Percentiles rank a stretch among this genome's conserved stretches.
These are phyloP conservation scores for Taxidea taxus DNA, from an alignment of 2,113 vertebrate species.

Conservation along the genomic window DNA sequence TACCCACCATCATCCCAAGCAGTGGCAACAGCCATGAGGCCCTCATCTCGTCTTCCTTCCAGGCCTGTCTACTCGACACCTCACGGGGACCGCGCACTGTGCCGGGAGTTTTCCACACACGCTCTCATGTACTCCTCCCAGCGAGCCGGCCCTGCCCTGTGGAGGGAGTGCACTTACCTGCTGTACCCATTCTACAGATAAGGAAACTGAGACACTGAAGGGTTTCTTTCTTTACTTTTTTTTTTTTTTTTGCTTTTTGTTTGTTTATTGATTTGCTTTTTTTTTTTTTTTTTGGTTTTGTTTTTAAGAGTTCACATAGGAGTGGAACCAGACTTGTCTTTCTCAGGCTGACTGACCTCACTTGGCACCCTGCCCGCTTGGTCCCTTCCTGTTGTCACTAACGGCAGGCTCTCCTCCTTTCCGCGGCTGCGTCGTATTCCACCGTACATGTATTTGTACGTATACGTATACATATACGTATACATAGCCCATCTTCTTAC, in stretches of 20 bases:
- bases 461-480: fast-evolving
- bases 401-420: neutral
- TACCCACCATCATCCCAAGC: fast-evolving
- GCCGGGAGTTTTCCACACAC: fast-evolving
- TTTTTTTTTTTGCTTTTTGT: neutral
- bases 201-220: neutral
- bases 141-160: fast-evolving
- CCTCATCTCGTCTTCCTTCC: neutral
- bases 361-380: neutral
- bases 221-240: neutral
- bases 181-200: neutral
- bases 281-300: neutral
- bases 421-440: neutral
- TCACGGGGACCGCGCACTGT: fast-evolving
- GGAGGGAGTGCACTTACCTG: fast-evolving
- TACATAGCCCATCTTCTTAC: neutral
- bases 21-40: neutral
- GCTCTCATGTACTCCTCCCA: fast-evolving
- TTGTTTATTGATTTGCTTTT: neutral
- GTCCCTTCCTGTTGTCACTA: neutral
- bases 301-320: neutral
- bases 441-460: fast-evolving
- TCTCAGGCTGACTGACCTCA: neutral
- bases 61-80: fast-evolving
- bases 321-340: neutral